Conservation (phyloP, 2,797 vertebrate species). For the Phataginus tetradactyla region DNA sequence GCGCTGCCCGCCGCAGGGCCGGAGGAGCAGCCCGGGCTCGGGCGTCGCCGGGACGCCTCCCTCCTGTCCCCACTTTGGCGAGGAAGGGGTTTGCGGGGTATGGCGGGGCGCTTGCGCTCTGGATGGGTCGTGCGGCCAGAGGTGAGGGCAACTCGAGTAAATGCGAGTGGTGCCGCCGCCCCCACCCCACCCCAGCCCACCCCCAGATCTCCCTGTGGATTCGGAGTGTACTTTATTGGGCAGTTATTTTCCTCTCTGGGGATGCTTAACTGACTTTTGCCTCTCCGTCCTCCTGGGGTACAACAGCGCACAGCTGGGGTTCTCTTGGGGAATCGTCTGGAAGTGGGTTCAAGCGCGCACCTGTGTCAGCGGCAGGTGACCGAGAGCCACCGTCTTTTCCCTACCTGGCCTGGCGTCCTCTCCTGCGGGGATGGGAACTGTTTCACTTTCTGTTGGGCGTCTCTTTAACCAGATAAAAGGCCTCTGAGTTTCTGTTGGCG, state of each 20-base stretch:
- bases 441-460: constrained; percentile 32
- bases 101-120: not conserved
- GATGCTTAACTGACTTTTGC: not conserved
- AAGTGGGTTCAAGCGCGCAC: not conserved
- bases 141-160: not conserved
- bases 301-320: fast-evolving
- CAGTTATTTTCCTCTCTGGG: not conserved
- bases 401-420: not conserved
- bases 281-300: not conserved
- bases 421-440: not conserved
- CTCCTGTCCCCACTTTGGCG: not conserved
- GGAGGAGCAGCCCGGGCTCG: not conserved
- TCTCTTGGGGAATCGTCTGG: not conserved
- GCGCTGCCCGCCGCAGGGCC: not conserved
- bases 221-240: not conserved
- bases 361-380: not conserved
- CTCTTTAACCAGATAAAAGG: constrained; percentile 4
- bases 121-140: not conserved
- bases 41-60: not conserved
- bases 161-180: not conserved
- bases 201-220: too few relatives aligned
- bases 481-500: constrained; percentile 55
- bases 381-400: not conserved
- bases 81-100: not conserved
- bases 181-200: not conserved